Conservation (phyloP, 2,888 invertebrate species). For the Agrypnus murinus region DNA sequence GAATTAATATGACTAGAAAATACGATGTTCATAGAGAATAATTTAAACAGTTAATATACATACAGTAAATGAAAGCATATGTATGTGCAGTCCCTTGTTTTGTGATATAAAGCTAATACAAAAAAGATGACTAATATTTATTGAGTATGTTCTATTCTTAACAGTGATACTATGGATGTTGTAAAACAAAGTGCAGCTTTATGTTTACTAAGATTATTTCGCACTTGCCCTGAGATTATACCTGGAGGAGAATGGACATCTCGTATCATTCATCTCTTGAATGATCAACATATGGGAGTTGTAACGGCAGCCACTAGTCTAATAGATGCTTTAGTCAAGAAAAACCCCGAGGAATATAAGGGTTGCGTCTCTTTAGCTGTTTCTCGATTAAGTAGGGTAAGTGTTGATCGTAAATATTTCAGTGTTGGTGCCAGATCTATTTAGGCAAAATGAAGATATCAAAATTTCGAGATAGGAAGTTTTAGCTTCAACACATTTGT, state of each 20-base stretch:
- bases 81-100: no score
- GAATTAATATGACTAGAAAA: no score
- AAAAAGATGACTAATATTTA: no score
- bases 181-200: slow-evolving; percentile 99
- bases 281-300: slow-evolving; percentile 99
- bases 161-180: slow-evolving; percentile 97
- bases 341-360: slow-evolving; percentile 99
- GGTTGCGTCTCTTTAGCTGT: slow-evolving; percentile 99
- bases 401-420: slow-evolving; percentile 55
- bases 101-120: no score
- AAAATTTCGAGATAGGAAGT: no score
- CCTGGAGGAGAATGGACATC: slow-evolving; percentile 99
- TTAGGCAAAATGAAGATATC: no score
- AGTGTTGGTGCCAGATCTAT: no score
- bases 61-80: no score
- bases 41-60: no score
- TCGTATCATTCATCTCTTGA: slow-evolving; percentile 97
- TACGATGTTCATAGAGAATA: no score
- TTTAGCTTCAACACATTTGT: no score
- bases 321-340: slow-evolving; percentile 98
- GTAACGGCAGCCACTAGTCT: slow-evolving; percentile 99
- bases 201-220: slow-evolving; percentile 93
- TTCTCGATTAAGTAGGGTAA: slow-evolving; percentile 92
- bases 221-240: slow-evolving; percentile 96
- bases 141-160: no score